Base-by-base conservation (phyloP, 2,797 vertebrate genomes). In the Rhinichthys osculus region DNA sequence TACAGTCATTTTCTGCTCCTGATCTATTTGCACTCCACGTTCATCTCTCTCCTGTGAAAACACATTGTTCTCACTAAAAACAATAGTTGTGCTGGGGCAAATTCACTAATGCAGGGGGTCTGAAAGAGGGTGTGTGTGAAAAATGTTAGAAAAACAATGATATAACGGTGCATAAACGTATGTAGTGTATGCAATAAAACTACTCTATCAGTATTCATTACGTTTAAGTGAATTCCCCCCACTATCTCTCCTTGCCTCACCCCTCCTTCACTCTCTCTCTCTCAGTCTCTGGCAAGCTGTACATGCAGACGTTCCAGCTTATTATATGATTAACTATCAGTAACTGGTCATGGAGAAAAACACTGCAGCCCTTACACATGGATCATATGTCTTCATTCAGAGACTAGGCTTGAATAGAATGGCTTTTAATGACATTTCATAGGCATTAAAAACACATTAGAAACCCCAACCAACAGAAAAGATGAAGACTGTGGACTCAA, bases 241-340 rank as follows among this genome's bases (percentile, higher is more conserved):
- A 81, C 64, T 47, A 35, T 66, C 40, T 47, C 27, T 64, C 57
- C 59, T 50, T 13, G 30, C 67, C 30, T 57, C 23, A 21, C 17
- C 13, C 47, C 17, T 62, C 23, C 3, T 52, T 77, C 54, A 21
- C 23, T 23, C 30, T 27, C 44, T 77, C 82, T 19, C 16, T 66
- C 44, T 73, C 73, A 0, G 78, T 50, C 13, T 91, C 83, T 92
- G 90, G 84, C 69, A n/a, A 64, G 52, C 67, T n/a, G 21, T 44
- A 4, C n/a, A 13, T 38, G 30, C 84, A 73, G 30, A 64, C 23
- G 52, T 52, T 85, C 67, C 78, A 81, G 78, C 27, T 70, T 73
- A 66, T 40, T 73, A 73, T 27, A 64, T 79, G 69, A 85, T 85
- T 30, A 67, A 84, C 33, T 54, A 40, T 77, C 42, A 64, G 54